Conservation (phyloP, 2,797 vertebrate genomes). For the Diglossa cyanea region DNA sequence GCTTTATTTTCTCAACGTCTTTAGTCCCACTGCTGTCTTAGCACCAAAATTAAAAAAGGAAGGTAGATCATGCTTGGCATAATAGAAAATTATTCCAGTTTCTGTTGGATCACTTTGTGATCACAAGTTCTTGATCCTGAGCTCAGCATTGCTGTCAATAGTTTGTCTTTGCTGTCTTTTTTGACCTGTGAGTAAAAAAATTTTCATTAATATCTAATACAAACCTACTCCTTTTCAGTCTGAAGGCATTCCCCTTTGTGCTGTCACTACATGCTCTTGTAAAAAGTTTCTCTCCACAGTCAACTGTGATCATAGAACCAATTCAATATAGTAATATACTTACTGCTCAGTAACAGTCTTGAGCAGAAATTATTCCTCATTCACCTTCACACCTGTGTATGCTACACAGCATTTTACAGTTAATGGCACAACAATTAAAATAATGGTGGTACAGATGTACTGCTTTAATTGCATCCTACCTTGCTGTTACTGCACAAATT, state of each 20-base stretch:
- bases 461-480: neutral
- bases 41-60: neutral
- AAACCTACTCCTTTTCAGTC: neutral
- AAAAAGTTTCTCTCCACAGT: neutral
- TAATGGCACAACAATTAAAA: slow-evolving; percentile 32
- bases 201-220: too few species aligned
- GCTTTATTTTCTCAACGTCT: neutral
- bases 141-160: neutral
- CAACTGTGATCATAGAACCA: rapidly evolving
- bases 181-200: rapidly evolving
- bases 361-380: neutral
- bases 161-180: rapidly evolving
- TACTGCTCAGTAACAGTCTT: neutral
- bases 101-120: neutral
- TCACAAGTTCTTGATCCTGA: neutral
- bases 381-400: slow-evolving; percentile 8
- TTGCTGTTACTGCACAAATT: slow-evolving; percentile 2
- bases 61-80: neutral
- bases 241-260: neutral
- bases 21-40: neutral
- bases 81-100: neutral
- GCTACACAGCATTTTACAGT: slow-evolving; percentile 1
- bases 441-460: neutral
- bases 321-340: neutral
- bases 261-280: neutral